Evolutionary conservation across 2,888 invertebrate genomes (phyloP).

Genomic region (Cephus rjabovi): DNA sequence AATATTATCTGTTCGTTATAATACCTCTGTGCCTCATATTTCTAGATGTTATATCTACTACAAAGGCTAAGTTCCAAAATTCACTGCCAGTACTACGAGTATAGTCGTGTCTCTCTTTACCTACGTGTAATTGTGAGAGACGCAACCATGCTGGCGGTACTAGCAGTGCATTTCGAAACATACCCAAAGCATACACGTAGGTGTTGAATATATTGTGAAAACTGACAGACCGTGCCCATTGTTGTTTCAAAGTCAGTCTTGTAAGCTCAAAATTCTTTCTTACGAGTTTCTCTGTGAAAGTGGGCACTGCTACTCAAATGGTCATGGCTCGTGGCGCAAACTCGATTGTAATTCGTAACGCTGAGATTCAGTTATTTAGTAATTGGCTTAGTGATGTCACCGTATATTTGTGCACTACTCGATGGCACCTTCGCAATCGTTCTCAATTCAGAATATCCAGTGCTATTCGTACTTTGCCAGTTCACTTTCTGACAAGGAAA

Average conservation of each 20-base stretch:
- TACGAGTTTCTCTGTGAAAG: no score
- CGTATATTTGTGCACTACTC: neutral
- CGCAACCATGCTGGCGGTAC: no score
- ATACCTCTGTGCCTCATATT: no score
- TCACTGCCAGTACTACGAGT: no score
- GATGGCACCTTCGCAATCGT: neutral
- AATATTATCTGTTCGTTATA: no score
- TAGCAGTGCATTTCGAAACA: no score
- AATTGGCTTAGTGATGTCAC: neutral
- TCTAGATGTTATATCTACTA: no score
- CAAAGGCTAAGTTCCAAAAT: no score
- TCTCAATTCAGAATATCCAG: neutral
- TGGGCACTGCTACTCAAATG: neutral
- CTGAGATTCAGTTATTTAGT: neutral
- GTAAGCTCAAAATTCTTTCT: neutral
- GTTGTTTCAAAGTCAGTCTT: neutral
- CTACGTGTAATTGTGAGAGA: no score
- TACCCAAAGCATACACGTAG: neutral
- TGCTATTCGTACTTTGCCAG: slow-evolving; percentile 15
- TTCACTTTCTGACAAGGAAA: slow-evolving; percentile 15
- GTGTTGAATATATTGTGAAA: neutral
- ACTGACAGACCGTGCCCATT: neutral
- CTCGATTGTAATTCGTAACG: neutral
- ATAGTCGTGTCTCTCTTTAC: no score
- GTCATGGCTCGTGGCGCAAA: neutral